Conservation (phyloP, 2,888 invertebrate genomes). For the Acronicta aceris region DNA sequence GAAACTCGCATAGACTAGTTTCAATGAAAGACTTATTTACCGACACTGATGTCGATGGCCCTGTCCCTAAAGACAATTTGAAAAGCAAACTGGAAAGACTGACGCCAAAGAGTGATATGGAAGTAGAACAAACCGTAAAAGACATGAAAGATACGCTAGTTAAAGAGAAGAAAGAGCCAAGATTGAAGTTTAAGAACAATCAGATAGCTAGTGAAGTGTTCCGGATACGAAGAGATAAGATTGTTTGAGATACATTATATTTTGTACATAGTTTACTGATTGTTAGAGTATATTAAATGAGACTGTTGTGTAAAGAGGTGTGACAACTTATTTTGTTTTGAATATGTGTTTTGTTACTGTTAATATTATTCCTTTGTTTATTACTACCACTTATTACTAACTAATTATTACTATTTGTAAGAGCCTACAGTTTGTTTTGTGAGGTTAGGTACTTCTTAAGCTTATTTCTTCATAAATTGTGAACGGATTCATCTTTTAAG, state of each 20-base stretch:
- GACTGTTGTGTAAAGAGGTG: constrained; percentile 16
- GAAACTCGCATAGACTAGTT: constrained; percentile 87
- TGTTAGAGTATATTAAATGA: constrained; percentile 27
- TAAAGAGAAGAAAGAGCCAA: constrained; percentile 43
- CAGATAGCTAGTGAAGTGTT: constrained; percentile 82
- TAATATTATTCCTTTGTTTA: too few relatives aligned
- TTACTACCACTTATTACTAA: too few relatives aligned
- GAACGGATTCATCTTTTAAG: too few relatives aligned
- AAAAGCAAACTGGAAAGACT: constrained; percentile 64
- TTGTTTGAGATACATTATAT: constrained; percentile 65
- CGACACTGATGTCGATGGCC: constrained; percentile 71
- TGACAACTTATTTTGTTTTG: background rate
- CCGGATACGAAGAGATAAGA: constrained; percentile 80
- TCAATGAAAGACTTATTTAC: constrained; percentile 91
- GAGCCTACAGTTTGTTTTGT: too few relatives aligned
- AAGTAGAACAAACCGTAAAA: constrained; percentile 61
- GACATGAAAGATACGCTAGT: constrained; percentile 61
- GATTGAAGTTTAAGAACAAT: constrained; percentile 83
- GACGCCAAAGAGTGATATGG: constrained; percentile 61
- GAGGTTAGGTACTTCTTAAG: too few relatives aligned
- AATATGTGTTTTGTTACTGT: too few relatives aligned
- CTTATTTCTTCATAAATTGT: too few relatives aligned
- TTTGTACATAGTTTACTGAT: constrained; percentile 18
- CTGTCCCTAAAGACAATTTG: constrained; percentile 26
- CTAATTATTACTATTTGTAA: too few relatives aligned